Conservation (phyloP, 2,113 vertebrate species). For the Rallus limicola region DNA sequence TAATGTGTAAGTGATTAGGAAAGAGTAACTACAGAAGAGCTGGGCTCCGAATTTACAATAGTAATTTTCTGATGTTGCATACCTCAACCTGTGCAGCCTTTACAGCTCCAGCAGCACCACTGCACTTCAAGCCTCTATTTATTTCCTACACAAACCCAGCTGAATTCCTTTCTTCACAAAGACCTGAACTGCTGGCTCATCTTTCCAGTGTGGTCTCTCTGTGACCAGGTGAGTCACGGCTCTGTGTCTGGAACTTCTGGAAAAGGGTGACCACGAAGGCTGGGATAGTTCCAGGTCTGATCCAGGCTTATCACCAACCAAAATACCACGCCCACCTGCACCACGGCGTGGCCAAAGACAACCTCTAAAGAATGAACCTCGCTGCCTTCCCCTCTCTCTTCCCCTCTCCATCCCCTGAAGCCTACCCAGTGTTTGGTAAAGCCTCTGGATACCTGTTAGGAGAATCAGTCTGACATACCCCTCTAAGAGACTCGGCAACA, state of each 20-base stretch:
- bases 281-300: neutral
- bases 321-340: neutral
- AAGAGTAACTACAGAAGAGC: neutral
- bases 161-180: neutral
- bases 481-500: neutral
- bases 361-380: neutral
- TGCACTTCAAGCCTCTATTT: neutral
- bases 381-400: neutral
- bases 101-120: neutral
- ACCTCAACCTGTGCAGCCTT: neutral
- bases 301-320: neutral
- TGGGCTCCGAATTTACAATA: neutral
- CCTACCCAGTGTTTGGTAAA: neutral
- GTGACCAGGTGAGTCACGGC: neutral
- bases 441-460: neutral
- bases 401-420: constrained; percentile 2
- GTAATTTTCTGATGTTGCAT: neutral
- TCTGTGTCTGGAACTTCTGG: neutral
- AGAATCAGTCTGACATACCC: neutral
- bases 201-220: neutral
- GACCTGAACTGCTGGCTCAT: neutral
- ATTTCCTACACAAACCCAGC: neutral
- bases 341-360: neutral
- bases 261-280: neutral
- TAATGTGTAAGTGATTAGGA: neutral